A percentile compares a stretch with the other conserved stretches of the same genome.
phyloP scores from a whole-genome alignment of 2,113 vertebrate genomes.

The Bungarus multicinctus region DNA sequence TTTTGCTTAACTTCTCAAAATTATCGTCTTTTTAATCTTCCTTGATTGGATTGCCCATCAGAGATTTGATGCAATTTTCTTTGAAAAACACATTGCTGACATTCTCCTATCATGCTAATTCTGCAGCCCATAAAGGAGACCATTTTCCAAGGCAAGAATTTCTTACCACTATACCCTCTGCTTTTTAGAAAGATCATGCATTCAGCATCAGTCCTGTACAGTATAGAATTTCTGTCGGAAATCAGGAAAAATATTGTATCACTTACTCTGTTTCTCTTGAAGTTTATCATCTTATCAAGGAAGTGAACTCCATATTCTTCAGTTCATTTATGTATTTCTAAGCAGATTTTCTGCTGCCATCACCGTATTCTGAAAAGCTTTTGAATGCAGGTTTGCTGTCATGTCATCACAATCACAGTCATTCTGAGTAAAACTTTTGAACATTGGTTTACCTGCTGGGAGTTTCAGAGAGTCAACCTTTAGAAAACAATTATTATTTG shows the following conservation, averaged over 20 bases:
- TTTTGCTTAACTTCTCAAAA: not conserved
- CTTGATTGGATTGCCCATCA: not conserved
- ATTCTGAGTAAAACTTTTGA: not conserved
- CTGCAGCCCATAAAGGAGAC: not conserved
- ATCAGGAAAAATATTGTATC: not conserved
- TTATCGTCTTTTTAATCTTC: not conserved
- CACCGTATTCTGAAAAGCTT: not conserved
- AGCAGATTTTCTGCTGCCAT: not conserved
- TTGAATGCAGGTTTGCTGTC: not conserved
- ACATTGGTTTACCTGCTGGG: not conserved
- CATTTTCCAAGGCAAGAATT: not conserved
- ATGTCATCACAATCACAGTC: not conserved
- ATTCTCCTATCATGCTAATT: not conserved
- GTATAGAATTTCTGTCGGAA: not conserved
- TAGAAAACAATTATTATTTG: not conserved
- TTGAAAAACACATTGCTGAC: not conserved
- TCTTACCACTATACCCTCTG: not conserved
- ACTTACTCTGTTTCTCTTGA: not conserved
- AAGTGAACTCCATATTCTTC: not conserved
- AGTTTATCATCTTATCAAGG: not conserved
- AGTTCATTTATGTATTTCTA: not conserved
- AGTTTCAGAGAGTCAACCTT: not conserved
- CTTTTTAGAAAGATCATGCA: not conserved
- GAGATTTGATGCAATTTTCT: not conserved
- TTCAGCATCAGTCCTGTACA: not conserved